A percentile compares a stretch with the other conserved stretches of the same genome.
Conservation (phyloP, 2,888 invertebrate genomes). For the Zygogramma bicolorata region DNA sequence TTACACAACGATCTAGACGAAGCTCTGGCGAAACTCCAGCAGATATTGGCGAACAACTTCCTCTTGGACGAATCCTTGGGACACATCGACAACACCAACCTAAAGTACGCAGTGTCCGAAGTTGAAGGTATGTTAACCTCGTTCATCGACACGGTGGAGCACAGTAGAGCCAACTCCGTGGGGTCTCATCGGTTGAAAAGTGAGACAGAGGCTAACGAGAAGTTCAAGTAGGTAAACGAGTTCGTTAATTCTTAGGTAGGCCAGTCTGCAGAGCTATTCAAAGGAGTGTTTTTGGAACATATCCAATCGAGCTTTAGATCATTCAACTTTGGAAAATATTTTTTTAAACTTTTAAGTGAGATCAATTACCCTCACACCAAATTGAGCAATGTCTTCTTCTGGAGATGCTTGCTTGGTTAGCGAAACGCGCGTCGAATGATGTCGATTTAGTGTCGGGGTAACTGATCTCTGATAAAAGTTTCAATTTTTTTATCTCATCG, state of each 20-base stretch:
- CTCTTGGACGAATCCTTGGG: constrained; percentile 72
- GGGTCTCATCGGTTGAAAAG: constrained; percentile 37
- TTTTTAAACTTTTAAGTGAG: no score
- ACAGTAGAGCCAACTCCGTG: constrained; percentile 66
- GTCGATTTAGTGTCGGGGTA: no score
- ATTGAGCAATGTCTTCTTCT: no score
- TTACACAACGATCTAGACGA: constrained; percentile 77
- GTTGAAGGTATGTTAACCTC: constrained; percentile 78
- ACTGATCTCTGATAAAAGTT: no score
- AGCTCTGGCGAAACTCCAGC: constrained; percentile 77
- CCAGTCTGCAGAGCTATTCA: no score
- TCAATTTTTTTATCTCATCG: no score
- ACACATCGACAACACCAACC: constrained; percentile 74
- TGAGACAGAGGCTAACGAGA: constrained; percentile 1
- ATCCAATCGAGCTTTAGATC: no score
- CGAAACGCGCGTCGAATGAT: no score
- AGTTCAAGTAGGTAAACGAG: not conserved
- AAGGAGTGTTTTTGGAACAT: no score
- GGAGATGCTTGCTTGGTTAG: no score
- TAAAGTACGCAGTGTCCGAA: constrained; percentile 77
- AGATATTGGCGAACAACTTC: constrained; percentile 78
- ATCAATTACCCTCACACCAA: no score
- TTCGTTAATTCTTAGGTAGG: not conserved
- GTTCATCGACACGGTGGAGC: constrained; percentile 76
- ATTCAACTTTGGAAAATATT: no score